Evolutionary conservation across 1,140 invertebrate genomes (phyloP), one percentile per base, ranked within the genome.

Genomic region (Plodia interpunctella): DNA sequence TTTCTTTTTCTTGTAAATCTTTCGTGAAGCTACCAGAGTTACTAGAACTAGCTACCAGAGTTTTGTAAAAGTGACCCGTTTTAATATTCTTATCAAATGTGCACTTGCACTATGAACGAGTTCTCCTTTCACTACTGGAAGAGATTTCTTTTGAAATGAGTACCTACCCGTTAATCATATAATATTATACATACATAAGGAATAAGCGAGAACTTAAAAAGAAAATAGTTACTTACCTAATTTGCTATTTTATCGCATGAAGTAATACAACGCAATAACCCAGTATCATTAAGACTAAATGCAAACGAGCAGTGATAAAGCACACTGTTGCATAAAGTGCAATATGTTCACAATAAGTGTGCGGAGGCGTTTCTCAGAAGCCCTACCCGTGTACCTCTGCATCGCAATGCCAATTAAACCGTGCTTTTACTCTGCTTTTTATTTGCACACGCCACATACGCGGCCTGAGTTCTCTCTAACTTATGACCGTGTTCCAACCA

Each of bases 311-410:
- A 32, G 30, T 44, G 51, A 21, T 53, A 20, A 51, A 51, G 19
- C 5, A 53, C 35, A 57, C 18, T 57, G 60, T 62, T 57, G 30
- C 44, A 54, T 57, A 57, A 51, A 62, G 28, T 49, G 32, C 19
- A 57, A 57, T 54, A 50, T 56, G 55, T 57, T 62, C 55, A 62
- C 55, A 62, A 62, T 62, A 55, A 62, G 19, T 49, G 28, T 49
- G 60, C 55, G 60, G 50, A 54, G 60, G 60, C 55, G 60, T 53
- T 62, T 62, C 60, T 62, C 60, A 54, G 60, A 62, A 62, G 49
- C 55, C 55, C 25, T 15, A 20, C 54, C 32, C 54, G 44, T 58
- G 58, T 57, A 38, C 59, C 59, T 56, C 49, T 15, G 51, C 58
- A 60, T 60, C 52, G 58, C 25, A 52, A 49, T 61, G 59, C 59